These are phyloP conservation scores for Drosophila repleta DNA, from an alignment of 1,140 invertebrate genomes.

Conservation along the genomic window DNA sequence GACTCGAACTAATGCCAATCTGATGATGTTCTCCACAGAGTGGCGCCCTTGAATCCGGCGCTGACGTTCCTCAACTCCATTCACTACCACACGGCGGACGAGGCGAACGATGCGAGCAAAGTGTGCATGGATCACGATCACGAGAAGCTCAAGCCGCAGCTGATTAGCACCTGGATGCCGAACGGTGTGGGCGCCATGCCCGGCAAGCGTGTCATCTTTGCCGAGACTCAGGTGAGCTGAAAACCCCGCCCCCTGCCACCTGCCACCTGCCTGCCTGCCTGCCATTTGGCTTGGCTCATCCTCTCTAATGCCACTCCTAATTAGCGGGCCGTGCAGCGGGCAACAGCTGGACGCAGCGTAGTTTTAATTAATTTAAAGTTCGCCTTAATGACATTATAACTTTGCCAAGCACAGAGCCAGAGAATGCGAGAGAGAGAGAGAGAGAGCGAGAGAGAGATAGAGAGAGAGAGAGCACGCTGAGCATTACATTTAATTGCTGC, in stretches of 20 bases:
- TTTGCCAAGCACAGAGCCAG: conserved; percentile 46
- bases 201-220: conserved; percentile 92
- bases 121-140: conserved; percentile 94
- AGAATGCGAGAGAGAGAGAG: background rate
- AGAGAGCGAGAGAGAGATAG: background rate
- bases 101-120: conserved; percentile 84
- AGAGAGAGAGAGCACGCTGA: background rate
- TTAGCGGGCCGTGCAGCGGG: conserved; percentile 54
- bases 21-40: conserved; percentile 33
- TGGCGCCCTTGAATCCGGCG: conserved; percentile 84
- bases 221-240: conserved; percentile 91
- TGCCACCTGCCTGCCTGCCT: background rate
- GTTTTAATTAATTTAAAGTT: conserved; percentile 82
- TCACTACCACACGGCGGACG: conserved; percentile 84
- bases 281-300: background rate
- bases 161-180: conserved; percentile 93
- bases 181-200: conserved; percentile 92
- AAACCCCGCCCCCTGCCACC: background rate
- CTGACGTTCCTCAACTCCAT: conserved; percentile 87
- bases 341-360: conserved; percentile 71
- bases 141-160: conserved; percentile 90
- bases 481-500: conserved; percentile 72
- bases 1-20: background rate
- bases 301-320: conserved; percentile 68
- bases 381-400: conserved; percentile 79